Evolutionary conservation across 2,888 invertebrate genomes (phyloP), one percentile per base, ranked within the genome.

Genomic region (Rosalia funebris): DNA sequence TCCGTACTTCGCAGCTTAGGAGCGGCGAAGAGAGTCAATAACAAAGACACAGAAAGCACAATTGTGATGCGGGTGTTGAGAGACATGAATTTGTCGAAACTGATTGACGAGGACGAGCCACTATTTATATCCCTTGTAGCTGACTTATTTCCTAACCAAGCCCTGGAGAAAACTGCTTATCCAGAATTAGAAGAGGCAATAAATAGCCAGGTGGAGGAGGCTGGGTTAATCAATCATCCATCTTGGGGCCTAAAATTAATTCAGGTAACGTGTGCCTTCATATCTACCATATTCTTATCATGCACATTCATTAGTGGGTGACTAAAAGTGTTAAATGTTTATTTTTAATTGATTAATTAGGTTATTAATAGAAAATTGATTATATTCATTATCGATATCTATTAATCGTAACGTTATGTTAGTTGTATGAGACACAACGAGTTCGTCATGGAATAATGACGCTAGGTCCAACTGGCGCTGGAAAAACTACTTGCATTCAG

Each of bases 401-500:
- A n/a, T n/a, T n/a, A n/a, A n/a, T n/a, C n/a, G n/a, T n/a, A n/a
- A n/a, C n/a, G n/a, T n/a, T n/a, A n/a, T n/a, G n/a, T n/a, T 74
- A 97, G 89, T 82, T 98, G 52, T 97, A 95, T 77, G 97, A 97
- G 83, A 97, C 97, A 0, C 96, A 97, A 82, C 86, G 92, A 68
- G 97, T 97, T 0, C 88, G 97, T 7, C 97, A 98, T 77, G 97
- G 97, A 7, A 95, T 96, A 63, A 98, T 98, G 97, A 93, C 94
- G 0, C 82, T 98, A 53, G 98, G 98, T 0, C 97, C 98, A 0
- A 91, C 93, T 15, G 97, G 97, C 0, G 94, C 96, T 10, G 98
- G 98, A 0, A 98, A 98, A 83, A 95, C 96, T 0, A 90, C 92
- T 9, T 97, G 97, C 76, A 94, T 91, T 67, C 92, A 93, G 63